A percentile compares a stretch with the other conserved stretches of the same genome.
Evolutionary conservation across 2,797 vertebrate species (phyloP).

Genomic region (Rhyacichthys aspro): DNA sequence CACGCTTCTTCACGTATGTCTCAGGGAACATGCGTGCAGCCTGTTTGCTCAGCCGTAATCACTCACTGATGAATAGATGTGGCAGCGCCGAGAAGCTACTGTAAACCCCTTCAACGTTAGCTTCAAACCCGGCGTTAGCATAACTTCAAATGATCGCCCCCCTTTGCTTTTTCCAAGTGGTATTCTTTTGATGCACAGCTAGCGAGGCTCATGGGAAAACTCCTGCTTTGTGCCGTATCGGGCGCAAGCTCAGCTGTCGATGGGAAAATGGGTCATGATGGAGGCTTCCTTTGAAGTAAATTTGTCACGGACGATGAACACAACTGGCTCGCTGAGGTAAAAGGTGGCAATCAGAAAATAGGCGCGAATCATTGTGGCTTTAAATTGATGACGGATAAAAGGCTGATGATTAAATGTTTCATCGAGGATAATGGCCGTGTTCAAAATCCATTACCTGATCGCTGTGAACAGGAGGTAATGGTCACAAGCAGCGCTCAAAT

Average conservation of each 20-base stretch:
- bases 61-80: constrained; percentile 44
- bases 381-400: constrained; percentile 65
- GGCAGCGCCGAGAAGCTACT: constrained; percentile 23
- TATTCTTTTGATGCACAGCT: constrained; percentile 29
- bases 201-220: constrained; percentile 57
- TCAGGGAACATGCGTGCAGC: constrained; percentile 18
- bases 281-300: constrained; percentile 67
- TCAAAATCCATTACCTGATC: constrained; percentile 44
- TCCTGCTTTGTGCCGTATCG: constrained; percentile 54
- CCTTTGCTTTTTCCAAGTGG: constrained; percentile 9
- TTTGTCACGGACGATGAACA: constrained; percentile 63
- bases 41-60: constrained; percentile 47
- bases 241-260: constrained; percentile 63
- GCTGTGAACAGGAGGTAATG: constrained; percentile 22
- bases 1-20: constrained; percentile 18
- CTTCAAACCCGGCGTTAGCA: constrained; percentile 27
- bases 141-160: constrained; percentile 41
- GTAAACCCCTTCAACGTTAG: constrained; percentile 23
- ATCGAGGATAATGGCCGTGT: constrained; percentile 42
- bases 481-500: background rate
- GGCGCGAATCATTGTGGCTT: constrained; percentile 50
- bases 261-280: constrained; percentile 69
- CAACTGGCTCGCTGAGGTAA: constrained; percentile 59
- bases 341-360: constrained; percentile 66
- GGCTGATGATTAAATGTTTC: constrained; percentile 54